A percentile compares a stretch with the other conserved stretches of the same genome.
Conservation (phyloP, 2,888 invertebrate genomes). For the Hipparchia semele region DNA sequence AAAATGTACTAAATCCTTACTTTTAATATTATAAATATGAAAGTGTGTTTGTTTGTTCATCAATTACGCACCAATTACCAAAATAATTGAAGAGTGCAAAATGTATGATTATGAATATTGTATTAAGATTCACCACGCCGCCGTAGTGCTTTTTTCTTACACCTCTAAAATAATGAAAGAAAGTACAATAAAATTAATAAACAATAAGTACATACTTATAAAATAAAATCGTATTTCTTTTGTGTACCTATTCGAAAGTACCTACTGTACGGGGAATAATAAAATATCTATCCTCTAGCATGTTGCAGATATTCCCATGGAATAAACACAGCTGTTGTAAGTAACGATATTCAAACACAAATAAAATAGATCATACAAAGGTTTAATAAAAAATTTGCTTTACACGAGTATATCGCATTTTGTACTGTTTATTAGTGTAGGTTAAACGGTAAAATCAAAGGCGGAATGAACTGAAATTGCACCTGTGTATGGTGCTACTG, state of each 20-base stretch:
- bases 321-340: constrained; percentile 17
- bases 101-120: too few relatives aligned
- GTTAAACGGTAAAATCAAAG: not conserved
- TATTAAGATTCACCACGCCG: too few relatives aligned
- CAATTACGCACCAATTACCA: too few relatives aligned
- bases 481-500: too few relatives aligned
- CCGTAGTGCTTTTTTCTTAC: too few relatives aligned
- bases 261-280: constrained; percentile 1
- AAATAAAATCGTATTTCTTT: constrained; percentile 42
- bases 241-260: constrained; percentile 6
- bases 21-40: too few relatives aligned
- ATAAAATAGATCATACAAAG: not conserved
- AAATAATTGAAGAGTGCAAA: too few relatives aligned
- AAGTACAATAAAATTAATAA: not conserved
- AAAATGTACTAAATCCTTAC: too few relatives aligned
- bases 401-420: not conserved
- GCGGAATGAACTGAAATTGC: too few relatives aligned
- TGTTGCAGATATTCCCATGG: constrained; percentile 18
- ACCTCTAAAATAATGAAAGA: not conserved
- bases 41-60: too few relatives aligned
- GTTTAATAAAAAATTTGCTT: not conserved
- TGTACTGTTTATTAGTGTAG: not conserved
- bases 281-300: not conserved
- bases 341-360: constrained; percentile 1
- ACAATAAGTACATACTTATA: not conserved